A percentile compares a stretch with the other conserved stretches of the same genome.
phyloP scores from a whole-genome alignment of 1,140 invertebrate genomes.

The Drosophila sechellia region DNA sequence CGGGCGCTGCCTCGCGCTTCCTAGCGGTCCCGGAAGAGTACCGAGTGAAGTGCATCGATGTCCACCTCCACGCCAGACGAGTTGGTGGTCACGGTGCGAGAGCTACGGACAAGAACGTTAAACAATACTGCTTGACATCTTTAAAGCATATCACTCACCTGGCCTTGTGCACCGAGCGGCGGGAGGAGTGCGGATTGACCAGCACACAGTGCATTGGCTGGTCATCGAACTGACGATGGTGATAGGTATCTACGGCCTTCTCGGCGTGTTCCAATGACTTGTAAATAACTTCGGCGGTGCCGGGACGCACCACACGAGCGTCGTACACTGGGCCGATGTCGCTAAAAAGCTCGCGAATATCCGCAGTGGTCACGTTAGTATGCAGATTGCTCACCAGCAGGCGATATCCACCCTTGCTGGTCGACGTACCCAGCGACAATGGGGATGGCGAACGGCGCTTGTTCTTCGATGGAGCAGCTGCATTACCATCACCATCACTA shows the following conservation, averaged over 20 bases:
- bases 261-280: conserved; percentile 93
- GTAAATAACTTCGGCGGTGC: conserved; percentile 95
- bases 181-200: conserved; percentile 89
- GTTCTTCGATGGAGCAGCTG: not conserved
- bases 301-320: conserved; percentile 92
- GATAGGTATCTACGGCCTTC: conserved; percentile 95
- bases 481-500: not conserved
- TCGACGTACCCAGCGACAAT: conserved; percentile 62
- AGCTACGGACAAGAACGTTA: conserved; percentile 19
- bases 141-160: conserved; percentile 53
- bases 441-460: conserved; percentile 74
- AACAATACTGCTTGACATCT: not conserved
- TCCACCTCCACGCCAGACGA: conserved; percentile 73
- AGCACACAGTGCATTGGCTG: conserved; percentile 93
- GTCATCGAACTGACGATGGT: conserved; percentile 95
- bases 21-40: conserved; percentile 71
- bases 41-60: conserved; percentile 73
- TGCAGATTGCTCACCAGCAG: conserved; percentile 95
- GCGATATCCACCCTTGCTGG: conserved; percentile 87
- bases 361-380: conserved; percentile 92
- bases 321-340: conserved; percentile 94
- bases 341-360: conserved; percentile 97
- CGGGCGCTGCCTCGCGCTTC: conserved; percentile 6
- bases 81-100: conserved; percentile 70
- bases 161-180: conserved; percentile 86